Percentiles rank a stretch among this genome's conserved stretches.
Conservation (phyloP, 2,113 vertebrate species). For the Microcebus griseorufus region DNA sequence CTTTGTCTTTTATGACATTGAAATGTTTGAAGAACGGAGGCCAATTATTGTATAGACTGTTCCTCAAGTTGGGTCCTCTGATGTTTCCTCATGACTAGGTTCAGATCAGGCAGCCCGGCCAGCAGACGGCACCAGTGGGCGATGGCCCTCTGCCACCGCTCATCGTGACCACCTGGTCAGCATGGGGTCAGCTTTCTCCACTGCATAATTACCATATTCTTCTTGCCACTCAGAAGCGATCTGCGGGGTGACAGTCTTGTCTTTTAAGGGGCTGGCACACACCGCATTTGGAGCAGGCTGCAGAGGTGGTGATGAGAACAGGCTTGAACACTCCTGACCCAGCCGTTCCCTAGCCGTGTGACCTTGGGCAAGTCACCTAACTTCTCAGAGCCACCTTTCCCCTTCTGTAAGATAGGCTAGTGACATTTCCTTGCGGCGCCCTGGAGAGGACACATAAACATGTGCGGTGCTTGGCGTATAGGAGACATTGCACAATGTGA, state of each 20-base stretch:
- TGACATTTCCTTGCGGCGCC: not conserved
- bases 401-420: not conserved
- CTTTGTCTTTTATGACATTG: not conserved
- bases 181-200: not conserved
- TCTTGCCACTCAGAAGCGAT: not conserved
- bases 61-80: not conserved
- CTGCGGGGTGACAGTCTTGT: not conserved
- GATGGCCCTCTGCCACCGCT: not conserved
- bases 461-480: fast-evolving
- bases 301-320: not conserved
- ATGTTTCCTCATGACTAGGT: not conserved
- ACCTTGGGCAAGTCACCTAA: not conserved
- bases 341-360: not conserved
- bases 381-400: not conserved
- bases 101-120: not conserved
- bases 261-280: not conserved
- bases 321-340: not conserved
- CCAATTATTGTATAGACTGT: not conserved
- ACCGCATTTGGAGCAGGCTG: not conserved
- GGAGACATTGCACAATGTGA: not conserved
- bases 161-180: not conserved
- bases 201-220: not conserved
- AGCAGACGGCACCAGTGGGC: fast-evolving
- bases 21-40: not conserved
- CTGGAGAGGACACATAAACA: not conserved